Evolutionary conservation across 2,797 vertebrate species (phyloP), one percentile per base, ranked within the genome.

Genomic region (Cygnus olor): DNA sequence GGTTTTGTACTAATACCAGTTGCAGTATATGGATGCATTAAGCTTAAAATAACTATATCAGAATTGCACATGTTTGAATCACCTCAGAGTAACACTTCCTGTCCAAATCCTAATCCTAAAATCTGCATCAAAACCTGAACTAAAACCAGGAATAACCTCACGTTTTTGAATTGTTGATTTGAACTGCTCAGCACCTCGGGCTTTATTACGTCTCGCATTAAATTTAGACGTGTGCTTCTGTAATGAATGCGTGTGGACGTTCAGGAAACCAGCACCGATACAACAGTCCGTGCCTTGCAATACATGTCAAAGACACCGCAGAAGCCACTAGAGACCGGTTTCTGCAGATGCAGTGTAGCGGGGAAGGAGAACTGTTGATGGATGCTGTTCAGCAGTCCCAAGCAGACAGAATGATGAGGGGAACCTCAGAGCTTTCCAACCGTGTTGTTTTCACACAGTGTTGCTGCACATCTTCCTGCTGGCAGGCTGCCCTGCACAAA

Each of bases 61-160:
- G 69, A 87, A 66, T 22, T 56, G 24, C 5, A 4, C 40, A 24
- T n/a, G 17, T 51, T 63, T 73, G 58, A 79, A n/a, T 92, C 66
- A 81, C 69, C 30, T 66, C 68, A 47, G 57, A 89, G 36, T 60
- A n/a, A 53, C 42, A 89, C 60, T 86, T 85, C 56, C 80, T 86
- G 57, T 40, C 60, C 54, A 69, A 89, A 85, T 36, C 60, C 54
- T 79, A 91, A 85, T 72, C 54, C 78, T 34, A 76, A 76, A 69
- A 81, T 60, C 32, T 76, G 51, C 51, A 65, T 63, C 34, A 88
- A 93, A 92, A 87, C 6, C n/a, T 74, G 56, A 84, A 58, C 32
- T 65, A n/a, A 82, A 77, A 45, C 7, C 18, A 18, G 36, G 58
- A 16, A 19, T 3, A 58, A 8, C 38, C 8, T 70, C 3, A 8